Evolutionary conservation across 2,113 vertebrate species (phyloP), one percentile per base, ranked within the genome.

Genomic region (Oryzias melastigma): DNA sequence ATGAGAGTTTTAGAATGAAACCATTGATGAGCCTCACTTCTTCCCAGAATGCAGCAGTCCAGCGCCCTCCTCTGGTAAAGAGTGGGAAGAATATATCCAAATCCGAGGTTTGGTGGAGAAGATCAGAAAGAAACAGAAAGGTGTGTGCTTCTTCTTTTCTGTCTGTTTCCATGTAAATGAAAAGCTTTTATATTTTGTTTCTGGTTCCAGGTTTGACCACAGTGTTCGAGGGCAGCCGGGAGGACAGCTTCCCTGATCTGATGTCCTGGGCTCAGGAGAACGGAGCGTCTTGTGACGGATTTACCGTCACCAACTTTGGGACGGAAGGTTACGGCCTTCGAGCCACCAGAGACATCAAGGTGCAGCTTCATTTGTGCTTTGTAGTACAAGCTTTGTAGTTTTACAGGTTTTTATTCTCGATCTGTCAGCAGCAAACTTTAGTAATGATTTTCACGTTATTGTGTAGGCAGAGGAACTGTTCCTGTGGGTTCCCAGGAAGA

Each of bases 91-190:
- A 67, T 97, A 98, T 14, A 67, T 94, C 5, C 96, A 98, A 85
- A 98, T 99, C 74, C 92, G 94, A 64, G 83, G 85, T 0, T 88
- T 98, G 44, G 95, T 98, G 50, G 97, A 99, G 81, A 98, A 97
- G 87, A 98, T 99, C 73, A 91, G 95, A 45, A 99, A 96, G 88
- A 99, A 99, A 49, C 97, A 99, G 57, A 99, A 97, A 87, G 96
- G 97, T 98, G 83, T 81, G 43, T 45, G 3, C 47, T 7, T 1
- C 17, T 3, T 14, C 41, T 14, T 22, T 17, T 41, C 29, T 35
- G 7, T 10, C 29, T 10, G 29, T 10, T 35, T 35, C 10, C 35
- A 35, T 22, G 22, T 22, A 22, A 22, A 22, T 22, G 22, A 22
- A 22, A 22, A 22, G 22, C 22, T 22, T 22, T 2, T 22, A 22